Conservation (phyloP, 53 echinoderm and acorn worm genomes). For the Astropecten irregularis region DNA sequence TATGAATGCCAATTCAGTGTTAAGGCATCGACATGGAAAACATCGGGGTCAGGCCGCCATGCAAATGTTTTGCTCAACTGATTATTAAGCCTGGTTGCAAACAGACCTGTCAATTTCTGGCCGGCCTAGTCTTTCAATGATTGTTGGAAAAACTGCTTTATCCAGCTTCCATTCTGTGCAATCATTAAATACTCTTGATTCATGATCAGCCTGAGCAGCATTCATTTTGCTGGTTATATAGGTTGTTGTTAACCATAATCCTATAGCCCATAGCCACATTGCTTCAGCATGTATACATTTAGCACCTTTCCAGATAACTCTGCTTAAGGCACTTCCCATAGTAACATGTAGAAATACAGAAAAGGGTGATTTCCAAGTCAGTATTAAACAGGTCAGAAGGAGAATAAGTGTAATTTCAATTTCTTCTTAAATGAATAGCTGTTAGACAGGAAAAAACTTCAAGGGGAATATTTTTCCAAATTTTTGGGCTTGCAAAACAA, state of each 20-base stretch:
- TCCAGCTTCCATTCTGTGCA: constrained; percentile 40
- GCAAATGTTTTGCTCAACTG: constrained; percentile 8
- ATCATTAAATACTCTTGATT: constrained; percentile 50
- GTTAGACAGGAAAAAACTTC: no score
- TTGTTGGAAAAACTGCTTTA: background rate
- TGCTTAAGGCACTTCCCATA: no score
- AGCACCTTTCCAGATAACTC: no score
- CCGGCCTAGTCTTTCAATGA: background rate
- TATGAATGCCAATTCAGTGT: constrained; percentile 23
- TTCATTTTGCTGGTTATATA: constrained; percentile 6
- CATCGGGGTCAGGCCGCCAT: constrained; percentile 24
- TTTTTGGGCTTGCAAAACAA: no score
- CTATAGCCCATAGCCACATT: constrained; percentile 10
- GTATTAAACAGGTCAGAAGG: no score
- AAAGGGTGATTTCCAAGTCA: no score
- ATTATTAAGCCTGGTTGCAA: constrained; percentile 14
- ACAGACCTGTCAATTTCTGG: constrained; percentile 49
- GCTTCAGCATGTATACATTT: no score
- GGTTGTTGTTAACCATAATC: constrained; percentile 4
- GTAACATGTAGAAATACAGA: no score
- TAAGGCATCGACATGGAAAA: constrained; percentile 17
- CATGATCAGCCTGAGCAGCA: constrained; percentile 30
- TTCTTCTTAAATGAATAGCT: no score
- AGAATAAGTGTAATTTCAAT: no score
- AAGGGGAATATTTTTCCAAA: background rate